Evolutionary conservation across 2,888 invertebrate species (phyloP).

Genomic region (Nematopogon swammerdamellus): DNA sequence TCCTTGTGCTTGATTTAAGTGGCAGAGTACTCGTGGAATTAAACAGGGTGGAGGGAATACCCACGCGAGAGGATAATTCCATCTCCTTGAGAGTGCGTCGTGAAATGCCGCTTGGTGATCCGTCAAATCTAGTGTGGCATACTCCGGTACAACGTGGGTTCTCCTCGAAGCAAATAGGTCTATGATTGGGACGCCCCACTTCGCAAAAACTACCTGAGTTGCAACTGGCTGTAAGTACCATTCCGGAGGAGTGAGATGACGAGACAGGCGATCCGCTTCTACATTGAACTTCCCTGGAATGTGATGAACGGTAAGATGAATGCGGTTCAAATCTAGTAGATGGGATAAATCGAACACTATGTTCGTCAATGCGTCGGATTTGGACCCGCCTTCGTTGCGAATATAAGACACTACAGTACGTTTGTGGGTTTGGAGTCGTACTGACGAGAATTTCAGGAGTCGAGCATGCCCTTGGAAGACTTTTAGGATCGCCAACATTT

Average conservation of each 20-base stretch:
- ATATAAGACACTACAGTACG: conserved; percentile 13
- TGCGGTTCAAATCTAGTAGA: no score
- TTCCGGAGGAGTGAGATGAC: conserved; percentile 6
- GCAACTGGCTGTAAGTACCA: conserved; percentile 11
- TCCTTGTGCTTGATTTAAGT: conserved; percentile 11
- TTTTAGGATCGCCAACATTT: conserved; percentile 11
- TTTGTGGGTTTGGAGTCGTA: conserved; percentile 15
- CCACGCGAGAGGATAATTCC: conserved; percentile 15
- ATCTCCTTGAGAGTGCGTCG: conserved; percentile 16
- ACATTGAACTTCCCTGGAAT: conserved; percentile 15
- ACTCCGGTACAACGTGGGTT: conserved; percentile 7
- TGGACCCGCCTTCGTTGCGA: conserved; percentile 12
- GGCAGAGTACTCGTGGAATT: conserved; percentile 11
- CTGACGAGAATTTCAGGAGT: background rate
- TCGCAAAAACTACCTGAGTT: conserved; percentile 7
- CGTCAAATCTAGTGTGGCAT: conserved; percentile 3
- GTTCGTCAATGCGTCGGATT: conserved; percentile 1
- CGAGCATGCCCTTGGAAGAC: background rate
- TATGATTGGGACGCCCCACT: conserved; percentile 11
- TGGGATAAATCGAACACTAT: no score
- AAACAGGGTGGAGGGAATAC: conserved; percentile 19
- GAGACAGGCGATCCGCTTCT: background rate
- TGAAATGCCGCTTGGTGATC: conserved; percentile 2
- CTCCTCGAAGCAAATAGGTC: conserved; percentile 11
- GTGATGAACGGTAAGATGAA: conserved; percentile 2